Conservation (phyloP, 2,888 invertebrate genomes). For the Hoplodrina blanda region DNA sequence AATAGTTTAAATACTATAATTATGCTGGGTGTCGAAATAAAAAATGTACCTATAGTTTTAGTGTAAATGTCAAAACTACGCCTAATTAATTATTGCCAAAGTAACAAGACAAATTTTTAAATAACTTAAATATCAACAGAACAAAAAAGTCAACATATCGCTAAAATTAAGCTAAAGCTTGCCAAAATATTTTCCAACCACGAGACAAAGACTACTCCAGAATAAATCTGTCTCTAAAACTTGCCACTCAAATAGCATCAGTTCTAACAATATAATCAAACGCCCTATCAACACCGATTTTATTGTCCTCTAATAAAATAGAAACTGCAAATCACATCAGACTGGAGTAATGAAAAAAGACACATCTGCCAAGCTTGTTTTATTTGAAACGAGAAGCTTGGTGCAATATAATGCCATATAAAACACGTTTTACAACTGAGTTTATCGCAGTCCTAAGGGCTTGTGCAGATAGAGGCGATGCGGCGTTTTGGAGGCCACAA, state of each 20-base stretch:
- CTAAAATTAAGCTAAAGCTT: not conserved
- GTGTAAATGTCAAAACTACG: too few relatives aligned
- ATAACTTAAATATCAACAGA: too few relatives aligned
- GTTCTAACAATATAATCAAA: conserved; percentile 41
- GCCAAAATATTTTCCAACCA: too few relatives aligned
- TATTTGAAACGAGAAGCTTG: conserved; percentile 68
- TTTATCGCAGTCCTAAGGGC: conserved; percentile 68
- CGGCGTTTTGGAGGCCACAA: not conserved
- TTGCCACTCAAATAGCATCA: conserved; percentile 12
- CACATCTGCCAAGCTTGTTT: conserved; percentile 62
- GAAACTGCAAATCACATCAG: conserved; percentile 65
- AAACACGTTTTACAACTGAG: conserved; percentile 72
- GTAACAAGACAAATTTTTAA: too few relatives aligned
- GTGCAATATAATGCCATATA: conserved; percentile 68
- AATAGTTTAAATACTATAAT: too few relatives aligned
- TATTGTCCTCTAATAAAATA: conserved; percentile 60
- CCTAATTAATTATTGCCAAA: too few relatives aligned
- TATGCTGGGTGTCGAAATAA: too few relatives aligned
- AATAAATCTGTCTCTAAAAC: conserved; percentile 1
- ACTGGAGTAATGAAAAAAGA: conserved; percentile 63
- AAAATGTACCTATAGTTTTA: too few relatives aligned
- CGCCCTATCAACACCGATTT: conserved; percentile 46
- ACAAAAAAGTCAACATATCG: too few relatives aligned
- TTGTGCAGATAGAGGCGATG: conserved; percentile 22
- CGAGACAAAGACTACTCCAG: not conserved